These are phyloP conservation scores for Petaurus breviceps DNA, from an alignment of 2,113 vertebrate species.

Conservation along the genomic window DNA sequence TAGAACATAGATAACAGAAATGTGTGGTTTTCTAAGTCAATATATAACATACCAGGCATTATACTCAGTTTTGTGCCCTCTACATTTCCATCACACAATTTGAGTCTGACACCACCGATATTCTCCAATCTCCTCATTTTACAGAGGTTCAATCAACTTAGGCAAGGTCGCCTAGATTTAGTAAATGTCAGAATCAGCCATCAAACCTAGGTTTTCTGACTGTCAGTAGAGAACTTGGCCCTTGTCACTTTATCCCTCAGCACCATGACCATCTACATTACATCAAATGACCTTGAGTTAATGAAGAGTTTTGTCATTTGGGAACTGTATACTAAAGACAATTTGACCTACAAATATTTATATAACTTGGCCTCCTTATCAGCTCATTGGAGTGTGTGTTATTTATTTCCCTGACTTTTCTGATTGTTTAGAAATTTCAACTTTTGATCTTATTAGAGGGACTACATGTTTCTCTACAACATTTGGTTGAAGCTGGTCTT, in stretches of 20 bases:
- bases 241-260: background rate
- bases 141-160: background rate
- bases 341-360: background rate
- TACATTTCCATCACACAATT: background rate
- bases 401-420: background rate
- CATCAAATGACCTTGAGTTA: background rate
- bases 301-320: background rate
- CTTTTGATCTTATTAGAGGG: constrained; percentile 32
- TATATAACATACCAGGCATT: too few relatives aligned
- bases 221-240: background rate
- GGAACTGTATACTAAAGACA: background rate
- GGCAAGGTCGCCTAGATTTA: background rate
- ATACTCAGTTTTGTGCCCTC: background rate
- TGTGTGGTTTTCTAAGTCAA: background rate
- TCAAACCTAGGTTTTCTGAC: background rate
- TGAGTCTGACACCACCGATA: background rate
- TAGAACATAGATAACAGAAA: background rate
- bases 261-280: background rate
- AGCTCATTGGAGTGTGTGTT: accelerated
- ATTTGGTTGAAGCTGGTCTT: constrained; percentile 2
- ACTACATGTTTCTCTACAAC: constrained; percentile 12
- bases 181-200: background rate
- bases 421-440: constrained; percentile 18
- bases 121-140: background rate
- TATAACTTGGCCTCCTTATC: background rate